These are phyloP conservation scores for Lindbergichthys nudifrons DNA, from an alignment of 2,797 vertebrate species.

Conservation along the genomic window DNA sequence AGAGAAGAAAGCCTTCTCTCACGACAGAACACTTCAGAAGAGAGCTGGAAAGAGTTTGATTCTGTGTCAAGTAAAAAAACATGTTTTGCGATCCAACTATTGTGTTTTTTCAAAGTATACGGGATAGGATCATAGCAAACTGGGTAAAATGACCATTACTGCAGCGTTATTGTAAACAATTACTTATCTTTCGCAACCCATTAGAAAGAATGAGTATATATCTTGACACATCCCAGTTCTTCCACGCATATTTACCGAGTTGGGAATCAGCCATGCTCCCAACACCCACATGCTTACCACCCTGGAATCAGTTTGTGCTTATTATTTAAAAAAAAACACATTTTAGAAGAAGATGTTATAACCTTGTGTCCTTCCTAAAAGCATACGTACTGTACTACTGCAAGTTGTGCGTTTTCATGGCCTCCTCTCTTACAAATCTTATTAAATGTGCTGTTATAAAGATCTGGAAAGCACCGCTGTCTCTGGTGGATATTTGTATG, in stretches of 20 bases:
- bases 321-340: constrained; percentile 16
- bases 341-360: constrained; percentile 24
- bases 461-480: constrained; percentile 33
- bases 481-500: constrained; percentile 67
- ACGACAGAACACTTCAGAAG: background rate
- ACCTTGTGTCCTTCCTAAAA: constrained; percentile 22
- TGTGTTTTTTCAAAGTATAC: background rate
- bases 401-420: constrained; percentile 22
- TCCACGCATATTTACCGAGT: background rate
- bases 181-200: too few species aligned
- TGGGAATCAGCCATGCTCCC: background rate
- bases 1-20: constrained; percentile 26
- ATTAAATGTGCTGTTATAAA: constrained; percentile 54
- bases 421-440: constrained; percentile 31
- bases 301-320: background rate
- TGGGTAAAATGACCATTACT: too few species aligned
- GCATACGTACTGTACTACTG: background rate
- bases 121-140: background rate
- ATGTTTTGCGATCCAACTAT: background rate
- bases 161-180: too few species aligned
- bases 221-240: background rate
- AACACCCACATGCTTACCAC: constrained; percentile 19
- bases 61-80: background rate
- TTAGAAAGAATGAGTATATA: too few species aligned
- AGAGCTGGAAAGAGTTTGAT: constrained; percentile 1